Conservation (phyloP, 2,113 vertebrate genomes). For the Cololabis saira region DNA sequence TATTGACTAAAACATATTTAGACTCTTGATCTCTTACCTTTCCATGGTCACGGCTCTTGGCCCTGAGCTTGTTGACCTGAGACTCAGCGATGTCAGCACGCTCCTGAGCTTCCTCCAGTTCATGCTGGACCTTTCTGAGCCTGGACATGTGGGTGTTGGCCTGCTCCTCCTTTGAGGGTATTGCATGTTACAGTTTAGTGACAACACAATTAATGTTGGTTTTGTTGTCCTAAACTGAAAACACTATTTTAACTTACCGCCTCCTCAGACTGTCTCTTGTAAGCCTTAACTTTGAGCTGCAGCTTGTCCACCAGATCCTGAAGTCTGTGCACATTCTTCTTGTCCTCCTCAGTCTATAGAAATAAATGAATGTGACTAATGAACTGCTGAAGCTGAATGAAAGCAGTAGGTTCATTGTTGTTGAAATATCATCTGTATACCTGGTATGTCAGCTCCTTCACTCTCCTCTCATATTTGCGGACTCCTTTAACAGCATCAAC, state of each 20-base stretch:
- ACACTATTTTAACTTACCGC: slow-evolving; percentile 41
- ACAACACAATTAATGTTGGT: neutral
- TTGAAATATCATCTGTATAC: slow-evolving; percentile 1
- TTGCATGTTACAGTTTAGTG: neutral
- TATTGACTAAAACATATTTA: neutral
- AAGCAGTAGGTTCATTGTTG: neutral
- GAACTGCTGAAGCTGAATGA: too few species aligned
- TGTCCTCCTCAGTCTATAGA: slow-evolving; percentile 65
- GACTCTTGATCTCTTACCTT: slow-evolving; percentile 76
- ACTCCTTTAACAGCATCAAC: slow-evolving; percentile 67
- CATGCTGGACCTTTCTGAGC: slow-evolving; percentile 66
- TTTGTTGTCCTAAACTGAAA: neutral
- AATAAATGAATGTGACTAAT: too few species aligned
- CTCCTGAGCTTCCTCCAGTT: slow-evolving; percentile 70
- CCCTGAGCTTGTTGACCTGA: slow-evolving; percentile 72
- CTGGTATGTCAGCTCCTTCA: slow-evolving; percentile 73
- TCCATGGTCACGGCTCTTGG: slow-evolving; percentile 63
- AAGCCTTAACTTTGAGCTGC: slow-evolving; percentile 69
- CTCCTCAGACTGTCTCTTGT: slow-evolving; percentile 72
- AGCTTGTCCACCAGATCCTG: slow-evolving; percentile 71
- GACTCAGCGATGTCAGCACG: slow-evolving; percentile 67
- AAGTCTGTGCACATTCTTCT: slow-evolving; percentile 62
- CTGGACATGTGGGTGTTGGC: slow-evolving; percentile 70
- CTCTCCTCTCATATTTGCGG: slow-evolving; percentile 73
- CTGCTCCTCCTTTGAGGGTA: slow-evolving; percentile 58